Evolutionary conservation across 1,140 invertebrate genomes (phyloP).

Genomic region (Caerostris darwini): DNA sequence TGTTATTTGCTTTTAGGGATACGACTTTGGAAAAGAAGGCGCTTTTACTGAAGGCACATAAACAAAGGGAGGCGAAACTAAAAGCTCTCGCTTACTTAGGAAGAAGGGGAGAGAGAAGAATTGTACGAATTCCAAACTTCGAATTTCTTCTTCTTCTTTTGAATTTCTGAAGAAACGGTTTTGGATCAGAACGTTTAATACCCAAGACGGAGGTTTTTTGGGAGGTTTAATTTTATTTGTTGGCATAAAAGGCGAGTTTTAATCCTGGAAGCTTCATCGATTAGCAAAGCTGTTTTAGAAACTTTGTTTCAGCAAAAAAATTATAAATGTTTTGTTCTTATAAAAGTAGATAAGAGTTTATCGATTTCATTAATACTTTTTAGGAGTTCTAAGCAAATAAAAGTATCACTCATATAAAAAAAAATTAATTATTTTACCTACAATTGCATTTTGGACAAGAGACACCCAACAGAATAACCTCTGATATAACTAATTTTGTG

Average conservation of each 20-base stretch:
- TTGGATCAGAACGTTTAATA: background rate
- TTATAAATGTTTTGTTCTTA: no score
- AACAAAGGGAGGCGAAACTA: conserved; percentile 69
- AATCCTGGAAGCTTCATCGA: background rate
- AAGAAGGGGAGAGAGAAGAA: background rate
- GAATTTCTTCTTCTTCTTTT: conserved; percentile 7
- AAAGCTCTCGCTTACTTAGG: conserved; percentile 51
- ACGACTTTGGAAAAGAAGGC: conserved; percentile 28
- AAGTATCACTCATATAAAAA: no score
- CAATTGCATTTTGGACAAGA: no score
- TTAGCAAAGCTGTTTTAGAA: background rate
- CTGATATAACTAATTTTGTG: no score
- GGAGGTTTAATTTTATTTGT: background rate
- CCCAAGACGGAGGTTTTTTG: background rate
- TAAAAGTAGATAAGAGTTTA: no score
- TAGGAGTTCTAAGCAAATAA: no score
- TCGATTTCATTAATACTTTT: no score
- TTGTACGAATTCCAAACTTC: conserved; percentile 11
- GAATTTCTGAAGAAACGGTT: background rate
- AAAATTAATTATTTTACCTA: no score
- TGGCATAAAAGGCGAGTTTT: background rate
- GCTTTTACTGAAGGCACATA: conserved; percentile 39
- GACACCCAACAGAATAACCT: no score
- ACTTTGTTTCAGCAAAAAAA: background rate
- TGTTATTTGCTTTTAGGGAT: conserved; percentile 67